A percentile compares a stretch with the other conserved stretches of the same genome.
These are phyloP conservation scores for Panthera uncia DNA, from an alignment of 2,113 vertebrate genomes.

Conservation along the genomic window DNA sequence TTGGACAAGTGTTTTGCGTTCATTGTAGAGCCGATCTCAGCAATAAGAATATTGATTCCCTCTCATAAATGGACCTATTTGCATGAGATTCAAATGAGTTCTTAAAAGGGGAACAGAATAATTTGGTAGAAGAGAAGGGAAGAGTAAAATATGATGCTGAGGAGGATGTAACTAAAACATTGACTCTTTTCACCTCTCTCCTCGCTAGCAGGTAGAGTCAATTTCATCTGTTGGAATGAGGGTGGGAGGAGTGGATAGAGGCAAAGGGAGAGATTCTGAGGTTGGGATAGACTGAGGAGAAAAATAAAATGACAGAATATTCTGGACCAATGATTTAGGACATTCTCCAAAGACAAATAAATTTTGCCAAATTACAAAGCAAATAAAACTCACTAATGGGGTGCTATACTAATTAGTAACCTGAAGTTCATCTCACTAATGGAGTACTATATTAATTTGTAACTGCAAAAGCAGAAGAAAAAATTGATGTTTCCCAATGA, in stretches of 20 bases:
- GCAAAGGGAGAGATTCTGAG: neutral
- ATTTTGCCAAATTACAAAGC: conserved; percentile 36
- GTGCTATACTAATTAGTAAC: conserved; percentile 53
- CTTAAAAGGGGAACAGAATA: neutral
- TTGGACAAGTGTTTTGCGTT: neutral
- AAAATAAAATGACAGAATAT: neutral
- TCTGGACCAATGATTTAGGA: conserved; percentile 30
- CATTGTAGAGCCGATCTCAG: neutral
- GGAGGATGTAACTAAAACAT: neutral
- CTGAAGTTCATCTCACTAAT: conserved; percentile 42
- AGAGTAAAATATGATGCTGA: neutral
- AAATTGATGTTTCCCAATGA: conserved; percentile 56
- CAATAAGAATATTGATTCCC: neutral
- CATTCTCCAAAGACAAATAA: conserved; percentile 39
- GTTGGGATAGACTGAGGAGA: neutral
- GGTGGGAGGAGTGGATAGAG: neutral
- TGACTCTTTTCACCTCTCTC: neutral
- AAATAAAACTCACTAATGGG: conserved; percentile 41
- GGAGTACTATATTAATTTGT: conserved; percentile 21
- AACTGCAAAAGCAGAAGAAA: conserved; percentile 43
- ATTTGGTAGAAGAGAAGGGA: neutral
- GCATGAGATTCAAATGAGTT: neutral
- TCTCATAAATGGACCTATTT: neutral
- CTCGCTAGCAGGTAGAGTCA: neutral
- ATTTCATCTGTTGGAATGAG: too few relatives aligned